A percentile compares a stretch with the other conserved stretches of the same genome.
These are phyloP conservation scores for Pleuronectes platessa DNA, from an alignment of 2,113 vertebrate species.

Conservation along the genomic window DNA sequence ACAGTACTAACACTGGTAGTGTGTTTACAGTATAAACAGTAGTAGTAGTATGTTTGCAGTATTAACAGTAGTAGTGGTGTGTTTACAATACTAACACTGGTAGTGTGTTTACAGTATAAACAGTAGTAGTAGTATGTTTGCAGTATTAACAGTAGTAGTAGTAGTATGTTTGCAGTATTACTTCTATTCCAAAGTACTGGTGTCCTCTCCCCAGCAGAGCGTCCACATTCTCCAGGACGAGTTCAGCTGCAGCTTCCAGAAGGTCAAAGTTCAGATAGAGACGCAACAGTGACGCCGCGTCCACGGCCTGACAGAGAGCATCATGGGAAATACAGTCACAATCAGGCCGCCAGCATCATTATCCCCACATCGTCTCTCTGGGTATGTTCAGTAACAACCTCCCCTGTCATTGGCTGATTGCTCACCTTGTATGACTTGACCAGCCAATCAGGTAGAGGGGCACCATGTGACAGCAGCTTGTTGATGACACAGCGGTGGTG, in stretches of 20 bases:
- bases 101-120: too few relatives aligned
- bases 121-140: too few relatives aligned
- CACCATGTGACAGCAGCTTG: constrained; percentile 90
- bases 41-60: background rate
- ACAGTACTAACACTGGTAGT: too few relatives aligned
- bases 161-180: constrained; percentile 51
- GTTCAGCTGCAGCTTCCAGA: constrained; percentile 89
- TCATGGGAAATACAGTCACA: constrained; percentile 6
- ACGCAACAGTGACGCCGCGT: constrained; percentile 89
- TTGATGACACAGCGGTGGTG: constrained; percentile 92
- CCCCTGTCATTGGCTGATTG: background rate
- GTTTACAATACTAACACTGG: background rate
- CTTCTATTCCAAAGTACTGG: constrained; percentile 94
- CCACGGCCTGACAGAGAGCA: constrained; percentile 82
- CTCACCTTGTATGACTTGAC: constrained; percentile 90
- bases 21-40: too few relatives aligned
- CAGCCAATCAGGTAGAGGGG: constrained; percentile 94
- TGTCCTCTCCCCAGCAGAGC: constrained; percentile 93
- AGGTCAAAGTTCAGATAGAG: constrained; percentile 94
- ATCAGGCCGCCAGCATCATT: too few relatives aligned
- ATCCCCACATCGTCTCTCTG: too few relatives aligned
- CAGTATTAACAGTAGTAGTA: background rate
- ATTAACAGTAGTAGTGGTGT: background rate
- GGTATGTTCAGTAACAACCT: background rate
- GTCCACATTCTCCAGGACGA: constrained; percentile 92